Base-by-base conservation (phyloP, 2,888 invertebrate genomes). In the Hyalella azteca region DNA sequence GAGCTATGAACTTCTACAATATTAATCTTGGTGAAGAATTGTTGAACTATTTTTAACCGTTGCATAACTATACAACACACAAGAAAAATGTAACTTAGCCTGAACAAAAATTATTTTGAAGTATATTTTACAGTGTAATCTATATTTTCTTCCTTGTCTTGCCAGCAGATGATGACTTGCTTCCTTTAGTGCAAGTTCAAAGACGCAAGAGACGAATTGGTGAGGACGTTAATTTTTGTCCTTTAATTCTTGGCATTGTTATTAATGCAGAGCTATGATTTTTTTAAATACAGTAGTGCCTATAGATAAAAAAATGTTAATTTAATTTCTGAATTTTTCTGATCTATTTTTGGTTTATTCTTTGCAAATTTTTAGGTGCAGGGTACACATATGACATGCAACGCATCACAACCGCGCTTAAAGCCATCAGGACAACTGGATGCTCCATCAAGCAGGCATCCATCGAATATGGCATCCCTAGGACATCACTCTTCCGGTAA, bases 371-470 rank as follows among this genome's bases (percentile, higher is more conserved):
- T n/a, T 15, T 9, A 36, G 32, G 66, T 36, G 29, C 66, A 11
- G 66, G 66, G 2, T 66, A 66, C 66, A 19, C 66, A 4, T 66
- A 66, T 19, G 66, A 66, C 66, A 36, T 66, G 66, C 66, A 66
- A 39, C 36, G 66, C 13, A 32, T 66, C 66, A 66, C 66, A 3
- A 66, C 66, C 9, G 66, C 66, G 26, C 66, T 66, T 7, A 66
- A 66, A 11, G 66, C 66, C 19, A 36, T 66, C 66, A 66, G 36
- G 66, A 45, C 9, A 9, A 66, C 22, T 19, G 66, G 66, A 11
- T 66, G 66, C 66, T 59, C 78, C 40, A 60, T 78, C 26, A 40
- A 60, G 32, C 59, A 78, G 32, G 78, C 78, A 1, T 59, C 78
- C 15, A 59, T 59, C 22, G 39, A 78, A 29, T 78, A 60, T 9